A percentile compares a stretch with the other conserved stretches of the same genome.
Conservation (phyloP, 2,888 invertebrate genomes). For the Chloroclystis v-ata region DNA sequence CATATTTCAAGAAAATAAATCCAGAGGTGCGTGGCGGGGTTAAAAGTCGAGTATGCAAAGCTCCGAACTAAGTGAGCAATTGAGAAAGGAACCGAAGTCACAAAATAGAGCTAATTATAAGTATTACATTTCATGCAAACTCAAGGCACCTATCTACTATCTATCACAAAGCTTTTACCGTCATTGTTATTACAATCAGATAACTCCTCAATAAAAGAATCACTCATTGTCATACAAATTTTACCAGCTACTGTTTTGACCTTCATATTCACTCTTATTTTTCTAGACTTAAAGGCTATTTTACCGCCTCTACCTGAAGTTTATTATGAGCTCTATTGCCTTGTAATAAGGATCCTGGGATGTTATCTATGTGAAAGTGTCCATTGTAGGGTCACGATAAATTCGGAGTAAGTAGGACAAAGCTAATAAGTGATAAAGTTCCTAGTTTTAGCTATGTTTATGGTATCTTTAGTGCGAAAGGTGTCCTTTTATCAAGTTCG, state of each 20-base stretch:
- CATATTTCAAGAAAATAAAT: too few relatives aligned
- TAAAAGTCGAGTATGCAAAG: too few relatives aligned
- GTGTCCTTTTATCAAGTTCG: background rate
- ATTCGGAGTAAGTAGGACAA: conserved; percentile 25
- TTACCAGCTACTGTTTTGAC: conserved; percentile 28
- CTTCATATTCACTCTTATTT: conserved; percentile 38
- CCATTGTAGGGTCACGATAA: conserved; percentile 47
- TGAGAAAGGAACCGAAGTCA: too few relatives aligned
- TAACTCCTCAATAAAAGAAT: conserved; percentile 19
- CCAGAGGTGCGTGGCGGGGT: too few relatives aligned
- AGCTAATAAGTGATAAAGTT: conserved; percentile 7
- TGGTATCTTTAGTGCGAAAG: background rate
- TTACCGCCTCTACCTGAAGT: background rate
- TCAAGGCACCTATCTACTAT: conserved; percentile 21
- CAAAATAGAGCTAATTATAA: too few relatives aligned
- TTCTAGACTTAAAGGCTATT: conserved; percentile 34
- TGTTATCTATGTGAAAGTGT: conserved; percentile 67
- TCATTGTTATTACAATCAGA: conserved; percentile 23
- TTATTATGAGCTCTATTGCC: conserved; percentile 39
- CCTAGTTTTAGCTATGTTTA: background rate
- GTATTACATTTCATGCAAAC: too few relatives aligned
- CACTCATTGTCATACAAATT: conserved; percentile 23
- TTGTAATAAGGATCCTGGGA: conserved; percentile 41
- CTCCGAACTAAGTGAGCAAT: too few relatives aligned
- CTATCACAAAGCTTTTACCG: conserved; percentile 15